Evolutionary conservation across 2,797 vertebrate species (phyloP), one percentile per base, ranked within the genome.

Genomic region (Malurus leucopterus): DNA sequence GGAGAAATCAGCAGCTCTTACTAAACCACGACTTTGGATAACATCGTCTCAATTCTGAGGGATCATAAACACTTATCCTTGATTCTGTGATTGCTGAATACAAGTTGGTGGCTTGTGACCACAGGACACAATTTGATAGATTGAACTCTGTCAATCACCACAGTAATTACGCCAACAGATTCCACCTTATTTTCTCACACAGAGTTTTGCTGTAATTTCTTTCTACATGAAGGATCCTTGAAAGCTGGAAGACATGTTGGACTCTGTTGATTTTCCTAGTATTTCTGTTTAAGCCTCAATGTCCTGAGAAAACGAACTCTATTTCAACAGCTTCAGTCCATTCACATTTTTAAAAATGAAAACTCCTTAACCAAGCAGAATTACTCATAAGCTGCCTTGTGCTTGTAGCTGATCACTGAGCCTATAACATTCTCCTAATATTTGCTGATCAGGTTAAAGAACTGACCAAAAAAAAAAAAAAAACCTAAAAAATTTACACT

Each of bases 71-170:
- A 49, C 61, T 78, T 91, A 47, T 43, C 53, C 55, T 72, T 86
- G 85, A 93, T 49, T 26, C 44, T 53, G 44, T 84, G 86, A 90
- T 75, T 83, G 62, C n/a, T 94, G 84, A 78, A 64, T 46, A 50
- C 64, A 82, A 57, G 55, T 71, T 90, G 86, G 92, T 90, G 81
- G 67, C 73, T 91, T 95, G 63, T 89, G 91, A 93, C 82, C 57
- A 89, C n/a, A 93, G 75, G 59, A 92, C 57, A 94, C 78, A 93
- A 89, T 94, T 96, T 95, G 89, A 72, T 90, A 83, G 86, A 95
- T 96, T 94, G 86, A 88, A 49, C 36, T 71, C 47, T 95, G 95
- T 94, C 95, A 96, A 63, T 96, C 95, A 95, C 59, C 34, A 68
- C 27, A 22, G 76, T 91, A 95, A 95, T 36, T 88, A 93, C 86